These are phyloP conservation scores for Cossypha heuglini DNA, from an alignment of 2,797 vertebrate genomes.

Conservation along the genomic window DNA sequence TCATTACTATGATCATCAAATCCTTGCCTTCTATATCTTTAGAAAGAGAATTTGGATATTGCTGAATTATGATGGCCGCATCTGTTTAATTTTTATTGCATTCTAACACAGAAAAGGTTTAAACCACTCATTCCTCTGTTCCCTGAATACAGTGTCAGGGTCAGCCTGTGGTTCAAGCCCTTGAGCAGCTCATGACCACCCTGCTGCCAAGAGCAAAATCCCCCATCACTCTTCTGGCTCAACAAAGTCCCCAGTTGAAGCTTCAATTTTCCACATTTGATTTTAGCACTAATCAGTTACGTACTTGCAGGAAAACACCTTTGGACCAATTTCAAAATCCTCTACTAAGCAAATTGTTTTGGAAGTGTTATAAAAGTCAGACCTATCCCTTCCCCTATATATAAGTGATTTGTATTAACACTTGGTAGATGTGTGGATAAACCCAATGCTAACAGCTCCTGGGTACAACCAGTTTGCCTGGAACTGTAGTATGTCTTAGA, in stretches of 20 bases:
- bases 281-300: background rate
- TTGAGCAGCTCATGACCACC: background rate
- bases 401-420: background rate
- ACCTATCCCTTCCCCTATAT: background rate
- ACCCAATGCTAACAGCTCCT: background rate
- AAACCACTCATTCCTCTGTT: background rate
- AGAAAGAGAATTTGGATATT: background rate
- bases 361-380: background rate
- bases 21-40: background rate
- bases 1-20: background rate
- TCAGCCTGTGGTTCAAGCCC: background rate
- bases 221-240: background rate
- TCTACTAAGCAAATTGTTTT: background rate
- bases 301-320: background rate
- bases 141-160: background rate
- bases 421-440: background rate
- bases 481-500: background rate
- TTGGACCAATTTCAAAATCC: background rate
- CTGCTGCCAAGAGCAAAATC: background rate
- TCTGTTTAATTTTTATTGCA: background rate
- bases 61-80: background rate
- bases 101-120: background rate
- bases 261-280: background rate
- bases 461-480: background rate
- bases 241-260: fast-evolving